A percentile compares a stretch with the other conserved stretches of the same genome.
Conservation (phyloP, 2,888 invertebrate species). For the Phaonia tiefii region DNA sequence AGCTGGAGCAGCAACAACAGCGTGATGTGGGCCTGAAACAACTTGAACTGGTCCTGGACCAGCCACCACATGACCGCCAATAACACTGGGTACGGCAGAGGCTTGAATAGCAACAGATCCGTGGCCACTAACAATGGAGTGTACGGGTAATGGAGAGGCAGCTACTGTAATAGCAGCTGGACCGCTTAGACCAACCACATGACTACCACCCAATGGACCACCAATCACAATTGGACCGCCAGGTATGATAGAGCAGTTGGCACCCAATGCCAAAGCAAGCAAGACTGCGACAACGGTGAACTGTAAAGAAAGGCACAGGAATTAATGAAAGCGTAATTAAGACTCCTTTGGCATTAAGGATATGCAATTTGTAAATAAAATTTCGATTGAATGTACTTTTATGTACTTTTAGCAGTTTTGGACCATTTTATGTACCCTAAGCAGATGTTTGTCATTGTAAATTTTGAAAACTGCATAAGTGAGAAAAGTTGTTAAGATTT, state of each 20-base stretch:
- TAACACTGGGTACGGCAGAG: constrained; percentile 79
- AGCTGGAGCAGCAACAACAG: constrained; percentile 39
- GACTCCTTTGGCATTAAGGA: no score
- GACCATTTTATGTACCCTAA: no score
- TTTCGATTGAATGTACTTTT: no score
- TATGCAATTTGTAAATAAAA: no score
- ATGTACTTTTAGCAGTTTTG: no score
- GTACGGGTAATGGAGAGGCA: not conserved
- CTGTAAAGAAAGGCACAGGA: no score
- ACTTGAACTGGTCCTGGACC: constrained; percentile 35
- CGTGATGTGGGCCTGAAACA: not conserved
- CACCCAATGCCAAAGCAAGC: constrained; percentile 78
- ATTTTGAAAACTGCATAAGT: no score
- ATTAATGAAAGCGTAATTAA: no score
- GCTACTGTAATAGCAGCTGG: constrained; percentile 68
- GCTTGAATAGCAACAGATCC: constrained; percentile 78
- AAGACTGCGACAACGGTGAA: constrained; percentile 79
- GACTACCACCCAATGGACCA: constrained; percentile 67
- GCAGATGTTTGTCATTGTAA: no score
- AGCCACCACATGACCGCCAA: constrained; percentile 69
- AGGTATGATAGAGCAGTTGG: constrained; percentile 75
- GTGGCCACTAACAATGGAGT: not conserved
- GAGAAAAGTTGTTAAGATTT: no score
- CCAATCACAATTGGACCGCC: constrained; percentile 71
- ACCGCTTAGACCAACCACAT: constrained; percentile 71